A percentile compares a stretch with the other conserved stretches of the same genome.
These are phyloP conservation scores for Penelope pileata DNA, from an alignment of 2,113 vertebrate species.

Conservation along the genomic window DNA sequence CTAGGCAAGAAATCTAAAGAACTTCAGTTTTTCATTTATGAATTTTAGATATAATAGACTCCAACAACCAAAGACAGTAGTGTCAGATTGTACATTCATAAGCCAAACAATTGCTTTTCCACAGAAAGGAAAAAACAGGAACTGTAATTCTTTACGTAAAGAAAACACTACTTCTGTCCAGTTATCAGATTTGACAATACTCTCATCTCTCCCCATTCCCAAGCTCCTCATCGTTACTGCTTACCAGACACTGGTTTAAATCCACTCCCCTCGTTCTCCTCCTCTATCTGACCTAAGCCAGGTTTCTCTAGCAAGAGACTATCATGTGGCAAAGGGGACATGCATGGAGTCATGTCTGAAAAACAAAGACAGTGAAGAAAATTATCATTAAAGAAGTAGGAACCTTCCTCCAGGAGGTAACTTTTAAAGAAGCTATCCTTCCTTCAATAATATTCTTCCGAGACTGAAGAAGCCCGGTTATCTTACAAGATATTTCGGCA, in stretches of 20 bases:
- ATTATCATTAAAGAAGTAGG: not conserved
- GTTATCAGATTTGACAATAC: not conserved
- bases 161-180: not conserved
- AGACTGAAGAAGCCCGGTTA: not conserved
- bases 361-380: slow-evolving; percentile 44
- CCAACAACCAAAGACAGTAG: not conserved
- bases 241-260: slow-evolving; percentile 84
- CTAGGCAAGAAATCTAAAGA: not conserved
- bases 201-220: not conserved
- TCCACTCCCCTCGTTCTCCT: slow-evolving; percentile 79
- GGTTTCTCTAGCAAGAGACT: slow-evolving; percentile 83
- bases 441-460: not conserved
- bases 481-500: not conserved
- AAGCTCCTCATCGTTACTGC: not conserved
- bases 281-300: slow-evolving; percentile 78
- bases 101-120: not conserved
- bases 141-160: not conserved
- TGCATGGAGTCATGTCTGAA: slow-evolving; percentile 92
- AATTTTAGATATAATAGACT: not conserved
- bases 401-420: not conserved
- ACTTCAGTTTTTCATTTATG: not conserved
- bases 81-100: not conserved
- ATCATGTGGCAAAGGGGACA: slow-evolving; percentile 89
- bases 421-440: not conserved
- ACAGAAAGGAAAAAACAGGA: not conserved